phyloP scores from a whole-genome alignment of 2,113 vertebrate genomes.

The Malurus melanocephalus region DNA sequence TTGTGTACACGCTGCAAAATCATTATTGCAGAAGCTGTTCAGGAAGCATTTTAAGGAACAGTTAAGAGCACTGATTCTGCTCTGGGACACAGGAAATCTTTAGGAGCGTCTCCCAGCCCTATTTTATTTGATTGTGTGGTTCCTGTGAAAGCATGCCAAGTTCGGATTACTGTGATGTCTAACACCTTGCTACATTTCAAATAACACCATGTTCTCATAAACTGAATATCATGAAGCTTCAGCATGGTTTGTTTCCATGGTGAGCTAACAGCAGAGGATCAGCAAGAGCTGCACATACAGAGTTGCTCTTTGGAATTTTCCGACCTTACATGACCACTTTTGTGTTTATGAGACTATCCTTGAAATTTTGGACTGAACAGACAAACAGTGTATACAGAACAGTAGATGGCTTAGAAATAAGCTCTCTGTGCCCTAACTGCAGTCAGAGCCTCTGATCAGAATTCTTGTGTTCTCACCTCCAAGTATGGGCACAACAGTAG shows the following conservation, averaged over 20 bases:
- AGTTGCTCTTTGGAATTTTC: slow-evolving; percentile 19
- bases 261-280: slow-evolving; percentile 23
- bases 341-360: slow-evolving; percentile 2
- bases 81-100: not conserved
- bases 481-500: not conserved
- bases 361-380: slow-evolving; percentile 4
- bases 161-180: slow-evolving; percentile 21
- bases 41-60: not conserved
- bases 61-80: not conserved
- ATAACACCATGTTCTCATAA: slow-evolving; percentile 53
- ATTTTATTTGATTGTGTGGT: not conserved
- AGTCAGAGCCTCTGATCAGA: not conserved
- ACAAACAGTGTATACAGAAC: not conserved
- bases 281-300: not conserved
- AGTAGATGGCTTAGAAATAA: not conserved
- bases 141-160: slow-evolving; percentile 34
- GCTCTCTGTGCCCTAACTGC: not conserved
- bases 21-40: not conserved
- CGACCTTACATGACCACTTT: not conserved
- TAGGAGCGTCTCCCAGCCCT: not conserved
- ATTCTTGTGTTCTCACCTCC: not conserved
- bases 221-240: slow-evolving; percentile 5
- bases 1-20: not conserved
- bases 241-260: slow-evolving; percentile 46
- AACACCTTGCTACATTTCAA: slow-evolving; percentile 53